phyloP scores from a whole-genome alignment of 1,140 invertebrate genomes.

The Lanistes nyassanus region DNA sequence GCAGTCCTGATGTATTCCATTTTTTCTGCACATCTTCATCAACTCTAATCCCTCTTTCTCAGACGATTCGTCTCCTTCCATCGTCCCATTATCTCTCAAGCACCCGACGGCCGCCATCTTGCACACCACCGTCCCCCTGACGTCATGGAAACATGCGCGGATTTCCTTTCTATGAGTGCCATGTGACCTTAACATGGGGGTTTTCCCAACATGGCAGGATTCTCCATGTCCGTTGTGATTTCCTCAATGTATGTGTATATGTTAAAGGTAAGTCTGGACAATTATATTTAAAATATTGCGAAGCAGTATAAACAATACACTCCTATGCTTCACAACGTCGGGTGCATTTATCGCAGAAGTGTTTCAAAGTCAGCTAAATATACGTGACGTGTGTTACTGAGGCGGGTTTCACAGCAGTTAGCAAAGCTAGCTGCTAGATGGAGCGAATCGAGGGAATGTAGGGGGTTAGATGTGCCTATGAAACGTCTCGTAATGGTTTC shows the following conservation, averaged over 20 bases:
- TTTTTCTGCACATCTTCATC: constrained; percentile 44
- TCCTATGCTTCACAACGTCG: no score
- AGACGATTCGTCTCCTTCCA: constrained; percentile 39
- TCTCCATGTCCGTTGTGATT: not conserved
- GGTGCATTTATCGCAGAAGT: no score
- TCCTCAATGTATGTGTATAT: not conserved
- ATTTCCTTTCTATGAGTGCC: constrained; percentile 34
- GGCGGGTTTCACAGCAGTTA: no score
- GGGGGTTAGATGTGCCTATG: no score
- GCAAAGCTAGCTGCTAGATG: no score
- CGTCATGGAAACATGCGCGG: constrained; percentile 45
- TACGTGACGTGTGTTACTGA: no score
- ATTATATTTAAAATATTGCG: not conserved
- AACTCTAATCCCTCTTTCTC: constrained; percentile 32
- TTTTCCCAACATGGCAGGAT: constrained; percentile 33
- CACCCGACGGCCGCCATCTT: constrained; percentile 58
- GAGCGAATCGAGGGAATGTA: no score
- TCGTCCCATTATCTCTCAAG: constrained; percentile 43
- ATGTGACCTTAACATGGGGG: constrained; percentile 40
- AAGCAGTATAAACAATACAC: not conserved
- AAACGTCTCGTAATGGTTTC: no score
- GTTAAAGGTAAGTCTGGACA: not conserved
- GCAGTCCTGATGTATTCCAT: constrained; percentile 42
- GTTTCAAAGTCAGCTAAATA: no score
- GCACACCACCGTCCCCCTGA: constrained; percentile 54